Percentiles rank a stretch among this genome's conserved stretches.
Evolutionary conservation across 1,140 invertebrate species (phyloP).

Genomic region (Drosophila ercepeae): DNA sequence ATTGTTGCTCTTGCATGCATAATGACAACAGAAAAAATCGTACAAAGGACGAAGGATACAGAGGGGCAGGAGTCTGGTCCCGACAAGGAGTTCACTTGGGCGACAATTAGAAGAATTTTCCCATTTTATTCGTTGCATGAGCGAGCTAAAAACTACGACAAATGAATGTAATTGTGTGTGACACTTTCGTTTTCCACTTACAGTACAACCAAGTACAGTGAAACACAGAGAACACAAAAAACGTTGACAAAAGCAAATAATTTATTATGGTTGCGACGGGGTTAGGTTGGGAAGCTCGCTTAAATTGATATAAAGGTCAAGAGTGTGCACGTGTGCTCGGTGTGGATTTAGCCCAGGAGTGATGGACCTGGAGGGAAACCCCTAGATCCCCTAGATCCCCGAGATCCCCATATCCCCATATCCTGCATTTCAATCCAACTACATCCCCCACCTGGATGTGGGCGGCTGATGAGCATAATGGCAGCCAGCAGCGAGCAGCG

Average conservation of each 20-base stretch:
- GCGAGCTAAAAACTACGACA: constrained; percentile 45
- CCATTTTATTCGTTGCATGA: constrained; percentile 34
- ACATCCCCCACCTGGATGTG: neutral
- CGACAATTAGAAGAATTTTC: constrained; percentile 75
- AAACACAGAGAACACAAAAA: neutral
- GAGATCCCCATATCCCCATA: neutral
- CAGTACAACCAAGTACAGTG: neutral
- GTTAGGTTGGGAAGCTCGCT: constrained; percentile 49
- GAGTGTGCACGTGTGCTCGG: constrained; percentile 49
- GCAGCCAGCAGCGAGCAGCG: constrained; percentile 14
- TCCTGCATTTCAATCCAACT: neutral
- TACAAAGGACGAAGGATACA: constrained; percentile 6
- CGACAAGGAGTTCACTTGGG: constrained; percentile 60
- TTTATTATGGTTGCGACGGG: constrained; percentile 72
- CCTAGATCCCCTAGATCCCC: neutral
- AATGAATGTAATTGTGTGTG: constrained; percentile 69
- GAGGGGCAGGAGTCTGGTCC: neutral
- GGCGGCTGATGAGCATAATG: constrained; percentile 37
- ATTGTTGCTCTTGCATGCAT: constrained; percentile 71
- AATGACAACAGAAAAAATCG: constrained; percentile 48
- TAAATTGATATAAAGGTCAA: constrained; percentile 78
- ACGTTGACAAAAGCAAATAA: constrained; percentile 41
- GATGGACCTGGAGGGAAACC: neutral
- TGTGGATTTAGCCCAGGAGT: constrained; percentile 12
- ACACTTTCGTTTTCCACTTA: constrained; percentile 57